Base-by-base conservation (phyloP, 2,113 vertebrate genomes). In the Actinemys pallida region DNA sequence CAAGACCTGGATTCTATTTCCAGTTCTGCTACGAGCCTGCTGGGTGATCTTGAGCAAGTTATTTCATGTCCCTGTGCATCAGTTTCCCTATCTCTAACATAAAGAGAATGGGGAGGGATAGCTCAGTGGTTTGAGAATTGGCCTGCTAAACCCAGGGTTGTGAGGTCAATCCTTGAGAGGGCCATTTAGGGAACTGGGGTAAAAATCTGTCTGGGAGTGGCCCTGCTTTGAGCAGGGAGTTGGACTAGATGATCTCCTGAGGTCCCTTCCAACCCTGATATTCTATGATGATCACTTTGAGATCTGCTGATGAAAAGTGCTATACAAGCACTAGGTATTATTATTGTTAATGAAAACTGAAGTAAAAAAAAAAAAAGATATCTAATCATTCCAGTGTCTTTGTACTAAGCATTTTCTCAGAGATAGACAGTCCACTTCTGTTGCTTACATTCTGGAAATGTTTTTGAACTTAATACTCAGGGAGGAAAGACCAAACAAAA, bases 341-440 rank as follows among this genome's bases (percentile, higher is more conserved):
- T 65, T 49, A 80, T 17, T 3, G 54, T 27, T 59, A 84, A 94
- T 85, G 53, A 11, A 96, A 87, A 90, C 86, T 4, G 59, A 53
- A 72, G 53, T 82, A 80, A 52, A 22, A 86, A 84, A 39, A 39
- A 35, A 42, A 10, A 81, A 39, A 88, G 72, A 59, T 5, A 86
- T 69, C 39, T 47, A 72, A 72, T 39, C 42, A 12, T 47, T 8
- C 42, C 42, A 78, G 16, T 25, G 42, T 78, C 81, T 52, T 29
- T 29, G 50, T n/a, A 11, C 25, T 25, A 54, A 47, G 49, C 42
- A 24, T 62, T 83, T 82, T 12, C 25, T 87, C 62, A 57, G 9
- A 91, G 87, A 78, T 79, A 87, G 31, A 35, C 2, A 5, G 54
- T 79, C 88, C 81, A 78, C 49, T 88, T 29, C 54, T 87, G 16